These are phyloP conservation scores for Prinia subflava DNA, from an alignment of 2,113 vertebrate genomes.

Conservation along the genomic window DNA sequence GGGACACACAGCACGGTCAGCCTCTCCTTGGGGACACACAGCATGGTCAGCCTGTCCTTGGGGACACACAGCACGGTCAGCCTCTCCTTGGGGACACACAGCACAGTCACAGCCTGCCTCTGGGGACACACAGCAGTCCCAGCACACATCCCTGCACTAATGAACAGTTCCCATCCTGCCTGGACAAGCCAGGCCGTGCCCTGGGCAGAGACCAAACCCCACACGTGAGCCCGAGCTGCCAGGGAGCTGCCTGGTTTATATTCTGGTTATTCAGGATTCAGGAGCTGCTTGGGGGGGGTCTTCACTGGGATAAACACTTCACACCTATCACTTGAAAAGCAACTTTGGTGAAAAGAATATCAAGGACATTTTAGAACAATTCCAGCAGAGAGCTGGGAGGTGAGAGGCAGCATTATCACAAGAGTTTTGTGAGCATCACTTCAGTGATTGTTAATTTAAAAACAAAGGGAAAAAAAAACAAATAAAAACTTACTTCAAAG, in stretches of 20 bases:
- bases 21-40: too few relatives aligned
- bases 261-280: neutral
- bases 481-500: constrained; percentile 84
- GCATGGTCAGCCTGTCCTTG: too few relatives aligned
- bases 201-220: neutral
- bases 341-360: neutral
- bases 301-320: neutral
- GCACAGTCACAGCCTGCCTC: neutral
- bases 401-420: neutral
- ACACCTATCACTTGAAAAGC: neutral
- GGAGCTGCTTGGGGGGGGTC: neutral
- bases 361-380: neutral
- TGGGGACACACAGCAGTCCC: too few relatives aligned
- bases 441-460: constrained; percentile 21
- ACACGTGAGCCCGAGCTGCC: accelerated
- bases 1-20: too few relatives aligned
- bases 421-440: neutral
- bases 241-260: neutral
- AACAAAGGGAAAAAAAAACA: neutral
- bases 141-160: neutral
- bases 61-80: too few relatives aligned
- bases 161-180: neutral
- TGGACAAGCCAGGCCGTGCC: neutral
- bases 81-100: neutral
- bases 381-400: neutral